A percentile compares a stretch with the other conserved stretches of the same genome.
Conservation (phyloP, 2,888 invertebrate genomes). For the Barypeithes pellucidus region DNA sequence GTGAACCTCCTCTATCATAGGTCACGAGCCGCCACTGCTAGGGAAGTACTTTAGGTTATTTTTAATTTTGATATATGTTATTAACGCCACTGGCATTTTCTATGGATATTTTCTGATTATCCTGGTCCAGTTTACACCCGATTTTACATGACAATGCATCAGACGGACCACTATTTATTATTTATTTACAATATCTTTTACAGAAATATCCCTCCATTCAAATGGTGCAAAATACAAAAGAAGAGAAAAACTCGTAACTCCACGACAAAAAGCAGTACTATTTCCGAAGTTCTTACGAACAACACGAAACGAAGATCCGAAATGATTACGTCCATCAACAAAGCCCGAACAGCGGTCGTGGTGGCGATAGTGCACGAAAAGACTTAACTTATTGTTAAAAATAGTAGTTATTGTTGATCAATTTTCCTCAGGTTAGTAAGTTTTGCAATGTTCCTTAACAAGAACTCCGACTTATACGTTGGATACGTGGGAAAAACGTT, state of each 20-base stretch:
- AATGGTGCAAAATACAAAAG: conserved; percentile 62
- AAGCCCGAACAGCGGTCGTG: conserved; percentile 57
- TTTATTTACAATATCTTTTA: no score
- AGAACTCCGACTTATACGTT: no score
- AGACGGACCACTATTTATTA: no score
- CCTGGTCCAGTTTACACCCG: no score
- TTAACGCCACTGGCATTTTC: no score
- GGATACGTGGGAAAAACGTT: no score
- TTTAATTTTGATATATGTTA: no score
- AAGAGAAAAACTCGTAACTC: conserved; percentile 55
- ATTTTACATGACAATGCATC: no score
- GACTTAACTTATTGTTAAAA: conserved; percentile 34
- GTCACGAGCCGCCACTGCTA: no score
- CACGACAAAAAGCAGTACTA: conserved; percentile 73
- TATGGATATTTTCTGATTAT: no score
- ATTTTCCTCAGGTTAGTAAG: neutral
- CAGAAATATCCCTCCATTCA: conserved; percentile 63
- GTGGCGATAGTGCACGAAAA: conserved; percentile 51
- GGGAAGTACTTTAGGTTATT: no score
- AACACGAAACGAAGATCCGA: conserved; percentile 50
- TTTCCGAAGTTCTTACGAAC: conserved; percentile 64
- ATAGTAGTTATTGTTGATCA: neutral
- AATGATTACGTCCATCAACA: conserved; percentile 53
- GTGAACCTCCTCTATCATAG: no score
- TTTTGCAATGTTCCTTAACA: conserved; percentile 9